Base-by-base conservation (phyloP, 1,140 invertebrate genomes). In the Lethrus apterus region DNA sequence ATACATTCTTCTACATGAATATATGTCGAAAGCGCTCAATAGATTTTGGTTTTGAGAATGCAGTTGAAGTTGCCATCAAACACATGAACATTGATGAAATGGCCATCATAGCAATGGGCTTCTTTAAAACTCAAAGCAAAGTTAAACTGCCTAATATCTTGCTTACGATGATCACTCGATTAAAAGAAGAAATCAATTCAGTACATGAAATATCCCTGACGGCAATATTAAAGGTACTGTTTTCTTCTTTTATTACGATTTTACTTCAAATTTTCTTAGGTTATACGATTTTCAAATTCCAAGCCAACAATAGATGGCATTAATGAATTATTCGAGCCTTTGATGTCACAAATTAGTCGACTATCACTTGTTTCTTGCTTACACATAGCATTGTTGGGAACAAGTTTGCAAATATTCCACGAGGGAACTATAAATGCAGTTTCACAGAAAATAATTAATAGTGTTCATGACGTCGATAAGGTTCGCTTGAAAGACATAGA, bases 401-500 rank as follows among this genome's bases (percentile, higher is more conserved):
- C 71, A 4, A 66, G 63, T 9, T 42, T 65, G n/a, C 64, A 67
- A 43, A 40, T 70, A 0, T 67, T 68, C 41, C 59, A 51, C 34
- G 34, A 45, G 18, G 38, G 14, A 26, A 46, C 51, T 20, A 10
- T 47, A 38, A 48, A 51, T 18, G 57, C 51, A 11, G 32, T 49
- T 30, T 52, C 31, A 11, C 20, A 56, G 44, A 57, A 53, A 51
- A 52, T 52, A 4, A 40, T 50, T 5, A 44, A 52, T 15, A 31
- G 50, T 50, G 34, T 61, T 5, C 35, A 20, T 7, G 46, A 67
- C 43, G 10, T 71, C 2, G 24, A 62, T 2, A 17, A 41, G 1
- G 55, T 67, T 0, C 68, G 79, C 40, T 33, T 81, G 0, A 83
- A 83, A 64, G 80, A 83, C 51, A 58, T 81, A 7, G 80, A 83